These are phyloP conservation scores for Seira musarum DNA, from an alignment of 2,888 invertebrate genomes.

Conservation along the genomic window DNA sequence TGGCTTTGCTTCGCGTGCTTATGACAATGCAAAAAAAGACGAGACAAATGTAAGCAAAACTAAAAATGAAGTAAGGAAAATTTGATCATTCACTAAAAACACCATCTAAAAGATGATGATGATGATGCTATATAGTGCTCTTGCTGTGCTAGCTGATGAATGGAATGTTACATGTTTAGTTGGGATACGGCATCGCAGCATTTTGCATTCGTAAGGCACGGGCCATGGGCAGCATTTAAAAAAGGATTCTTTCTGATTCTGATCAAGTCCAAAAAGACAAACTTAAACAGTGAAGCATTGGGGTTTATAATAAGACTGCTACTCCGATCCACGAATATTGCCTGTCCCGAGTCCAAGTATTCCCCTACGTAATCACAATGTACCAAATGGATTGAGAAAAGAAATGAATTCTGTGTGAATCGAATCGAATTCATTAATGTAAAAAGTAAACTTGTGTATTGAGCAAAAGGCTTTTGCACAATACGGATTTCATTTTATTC, in stretches of 20 bases:
- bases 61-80: slow-evolving; percentile 1
- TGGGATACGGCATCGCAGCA: too few relatives aligned
- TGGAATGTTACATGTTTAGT: too few relatives aligned
- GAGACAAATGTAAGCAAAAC: background rate
- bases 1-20: background rate
- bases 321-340: too few relatives aligned
- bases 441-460: slow-evolving; percentile 36
- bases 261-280: background rate
- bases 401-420: slow-evolving; percentile 50
- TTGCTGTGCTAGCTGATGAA: too few relatives aligned
- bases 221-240: background rate
- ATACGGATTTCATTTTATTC: slow-evolving; percentile 32
- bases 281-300: too few relatives aligned
- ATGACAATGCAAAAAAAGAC: background rate
- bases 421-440: slow-evolving; percentile 60
- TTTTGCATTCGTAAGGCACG: too few relatives aligned
- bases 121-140: background rate
- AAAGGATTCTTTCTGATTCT: slow-evolving; percentile 1
- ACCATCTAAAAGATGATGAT: background rate
- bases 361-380: slow-evolving; percentile 32
- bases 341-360: background rate
- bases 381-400: slow-evolving; percentile 22
- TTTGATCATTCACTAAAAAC: background rate
- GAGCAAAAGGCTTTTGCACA: slow-evolving; percentile 7
- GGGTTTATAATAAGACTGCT: too few relatives aligned